Evolutionary conservation across 2,888 invertebrate species (phyloP), one percentile per base, ranked within the genome.

Genomic region (Leptarthrus brevirostris): DNA sequence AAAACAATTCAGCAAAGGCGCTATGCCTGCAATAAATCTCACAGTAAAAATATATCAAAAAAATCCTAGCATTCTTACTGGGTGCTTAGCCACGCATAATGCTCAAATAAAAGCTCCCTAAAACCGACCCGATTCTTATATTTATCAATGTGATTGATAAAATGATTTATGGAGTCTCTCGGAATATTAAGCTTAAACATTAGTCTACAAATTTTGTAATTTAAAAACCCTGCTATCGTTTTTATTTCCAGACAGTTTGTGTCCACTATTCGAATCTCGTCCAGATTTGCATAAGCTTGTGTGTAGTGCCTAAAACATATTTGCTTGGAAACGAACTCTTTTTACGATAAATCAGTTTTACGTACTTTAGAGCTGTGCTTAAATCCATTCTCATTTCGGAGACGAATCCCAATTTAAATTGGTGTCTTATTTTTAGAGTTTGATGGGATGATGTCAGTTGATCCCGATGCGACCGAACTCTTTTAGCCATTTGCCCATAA

Each of bases 341-440:
- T 8, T 30, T 30, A 5, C 30, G n/a, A 36, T 61, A 18, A 18
- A n/a, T 61, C 4, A 30, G 34, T 18, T 47, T 66, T 12, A 0
- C 6, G n/a, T 85, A 91, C 89, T 93, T 94, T 79, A 94, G 90
- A 12, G 97, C 95, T 0, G 92, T 91, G 81, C 90, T 91, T 78
- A 90, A 88, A 82, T 98, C 98, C 82, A 97, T 96, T 80, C 94
- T 93, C 76, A 99, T 86, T 86, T 99, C 99, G 81, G 94, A 94
- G 70, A 97, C 90, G 86, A 97, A 98, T 0, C 94, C 99, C 83
- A 98, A 90, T 86, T 99, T 99, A 83, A 97, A 98, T 82, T 97
- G 95, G 86, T 98, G 98, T 34, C 99, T 87, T 24, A 98, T 96
- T 87, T 94, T 94, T 70, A 99, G 88, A 80, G 94, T 92, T 83